Evolutionary conservation across 1,140 invertebrate species (phyloP), one percentile per base, ranked within the genome.

Genomic region (Batillaria attramentaria): DNA sequence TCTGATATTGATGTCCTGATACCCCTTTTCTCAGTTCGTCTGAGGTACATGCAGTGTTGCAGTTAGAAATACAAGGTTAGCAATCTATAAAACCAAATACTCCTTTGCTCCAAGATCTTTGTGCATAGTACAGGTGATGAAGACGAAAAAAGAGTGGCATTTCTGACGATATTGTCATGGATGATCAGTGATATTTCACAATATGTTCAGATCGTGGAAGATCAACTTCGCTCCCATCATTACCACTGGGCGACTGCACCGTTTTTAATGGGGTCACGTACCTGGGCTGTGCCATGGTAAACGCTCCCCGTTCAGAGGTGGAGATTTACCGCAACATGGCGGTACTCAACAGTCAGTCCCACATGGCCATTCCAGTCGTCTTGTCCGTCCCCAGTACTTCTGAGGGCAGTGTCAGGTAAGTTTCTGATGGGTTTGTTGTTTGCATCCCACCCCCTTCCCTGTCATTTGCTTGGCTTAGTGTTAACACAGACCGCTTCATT

Each of bases 281-380:
- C 92, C 92, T 99, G 78, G 98, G 98, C 43, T 96, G 96, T 18
- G 96, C 97, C 65, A 94, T 94, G 78, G 97, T 99, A 79, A 96
- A 97, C 90, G 96, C 97, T 4, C 97, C 98, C 5, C 95, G 97
- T 89, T 97, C 95, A 70, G 97, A 99, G 92, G 92, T 92, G n/a
- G 98, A 99, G 93, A 98, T 99, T 82, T 96, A 97, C 89, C 93
- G 95, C 57, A 98, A 98, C 87, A 98, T 99, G 95, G 94, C 94
- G 62, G 95, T 97, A 86, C 92, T 99, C 18, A 97, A 96, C 89
- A 93, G 93, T 83, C 94, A 95, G 85, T 94, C 94, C 77, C 94
- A 96, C 81, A 94, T 95, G 86, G 91, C 93, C 4, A 92, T 94
- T 74, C 92, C 92, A 68, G 95, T 99, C 10, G 96, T 95, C 84